Evolutionary conservation across 2,888 invertebrate species (phyloP).

Genomic region (Stomorhina lunata): DNA sequence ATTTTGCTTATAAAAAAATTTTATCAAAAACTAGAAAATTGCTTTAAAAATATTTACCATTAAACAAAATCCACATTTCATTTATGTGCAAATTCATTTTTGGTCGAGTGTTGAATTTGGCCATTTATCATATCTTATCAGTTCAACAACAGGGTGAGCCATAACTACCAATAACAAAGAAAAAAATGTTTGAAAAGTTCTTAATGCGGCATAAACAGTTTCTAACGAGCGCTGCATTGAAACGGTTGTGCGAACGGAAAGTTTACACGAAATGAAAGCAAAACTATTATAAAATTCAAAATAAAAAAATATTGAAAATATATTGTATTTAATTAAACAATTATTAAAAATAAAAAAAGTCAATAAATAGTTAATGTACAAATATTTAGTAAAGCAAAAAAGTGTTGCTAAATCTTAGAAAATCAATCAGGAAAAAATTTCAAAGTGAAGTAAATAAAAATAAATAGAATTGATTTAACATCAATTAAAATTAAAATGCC

Average conservation of each 20-base stretch:
- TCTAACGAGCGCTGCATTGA: constrained; percentile 55
- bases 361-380: constrained; percentile 9
- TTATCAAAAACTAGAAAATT: background rate
- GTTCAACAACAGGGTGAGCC: constrained; percentile 46
- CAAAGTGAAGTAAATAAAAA: background rate
- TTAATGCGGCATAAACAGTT: constrained; percentile 47
- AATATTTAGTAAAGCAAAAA: background rate
- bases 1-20: too few relatives aligned
- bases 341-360: background rate
- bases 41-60: background rate
- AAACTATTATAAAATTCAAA: background rate
- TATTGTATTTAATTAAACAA: constrained; percentile 11
- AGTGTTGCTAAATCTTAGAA: background rate
- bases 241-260: constrained; percentile 59
- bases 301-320: background rate
- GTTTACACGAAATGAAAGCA: background rate
- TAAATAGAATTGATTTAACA: background rate
- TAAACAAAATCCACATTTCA: constrained; percentile 30
- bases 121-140: constrained; percentile 25
- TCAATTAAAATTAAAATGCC: constrained; percentile 17
- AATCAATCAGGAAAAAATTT: background rate
- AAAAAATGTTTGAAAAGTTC: background rate
- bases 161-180: background rate
- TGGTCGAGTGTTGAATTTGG: constrained; percentile 5
- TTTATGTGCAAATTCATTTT: constrained; percentile 34